Evolutionary conservation across 2,113 vertebrate species (phyloP).

Genomic region (Mesoclemmys tuberculata): DNA sequence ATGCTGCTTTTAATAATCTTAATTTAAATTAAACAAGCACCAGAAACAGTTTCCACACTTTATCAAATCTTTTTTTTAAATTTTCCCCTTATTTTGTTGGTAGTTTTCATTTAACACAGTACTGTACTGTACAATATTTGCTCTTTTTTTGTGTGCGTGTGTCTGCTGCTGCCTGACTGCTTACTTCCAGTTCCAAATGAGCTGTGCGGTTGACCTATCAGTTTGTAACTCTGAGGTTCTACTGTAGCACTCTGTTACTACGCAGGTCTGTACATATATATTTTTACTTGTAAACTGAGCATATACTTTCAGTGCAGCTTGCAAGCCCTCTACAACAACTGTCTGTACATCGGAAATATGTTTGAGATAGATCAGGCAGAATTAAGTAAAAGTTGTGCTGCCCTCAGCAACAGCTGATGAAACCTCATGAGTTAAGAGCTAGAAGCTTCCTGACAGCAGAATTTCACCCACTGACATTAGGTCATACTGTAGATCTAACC

Average conservation of each 20-base stretch:
- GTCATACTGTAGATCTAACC: neutral
- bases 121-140: too few relatives aligned
- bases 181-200: too few relatives aligned
- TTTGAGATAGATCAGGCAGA: neutral
- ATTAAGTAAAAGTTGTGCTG: neutral
- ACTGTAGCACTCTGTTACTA: neutral
- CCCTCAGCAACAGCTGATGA: neutral
- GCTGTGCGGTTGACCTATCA: too few relatives aligned
- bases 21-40: too few relatives aligned
- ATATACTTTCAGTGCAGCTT: neutral
- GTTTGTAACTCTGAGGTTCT: too few relatives aligned
- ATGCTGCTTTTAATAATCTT: too few relatives aligned
- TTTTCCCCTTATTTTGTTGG: too few relatives aligned
- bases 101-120: too few relatives aligned
- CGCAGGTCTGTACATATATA: neutral
- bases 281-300: neutral
- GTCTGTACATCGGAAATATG: neutral
- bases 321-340: neutral
- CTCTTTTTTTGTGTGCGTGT: too few relatives aligned
- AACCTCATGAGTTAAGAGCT: neutral
- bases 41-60: too few relatives aligned
- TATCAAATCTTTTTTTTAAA: too few relatives aligned
- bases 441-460: neutral
- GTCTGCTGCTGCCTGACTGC: too few relatives aligned
- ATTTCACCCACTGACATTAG: neutral